A percentile compares a stretch with the other conserved stretches of the same genome.
These are phyloP conservation scores for Luperina nickerlii DNA, from an alignment of 2,888 invertebrate species.

Conservation along the genomic window DNA sequence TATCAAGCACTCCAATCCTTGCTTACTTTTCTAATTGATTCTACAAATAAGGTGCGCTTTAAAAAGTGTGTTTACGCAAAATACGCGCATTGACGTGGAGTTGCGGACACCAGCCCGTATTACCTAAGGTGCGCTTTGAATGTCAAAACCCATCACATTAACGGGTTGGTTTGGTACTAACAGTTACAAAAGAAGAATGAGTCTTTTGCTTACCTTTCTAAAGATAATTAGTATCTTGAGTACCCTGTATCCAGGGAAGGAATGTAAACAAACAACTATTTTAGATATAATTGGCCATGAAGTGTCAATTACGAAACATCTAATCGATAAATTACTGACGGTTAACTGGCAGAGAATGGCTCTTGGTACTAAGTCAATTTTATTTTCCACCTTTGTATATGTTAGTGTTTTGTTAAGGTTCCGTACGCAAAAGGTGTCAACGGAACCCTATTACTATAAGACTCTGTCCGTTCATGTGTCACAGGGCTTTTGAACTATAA, in stretches of 20 bases:
- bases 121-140: background rate
- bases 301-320: conserved; percentile 9
- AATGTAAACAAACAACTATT: background rate
- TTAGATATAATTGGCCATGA: background rate
- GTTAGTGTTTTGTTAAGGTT: conserved; percentile 2
- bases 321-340: background rate
- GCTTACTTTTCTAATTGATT: background rate
- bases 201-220: background rate
- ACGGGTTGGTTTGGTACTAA: conserved; percentile 3
- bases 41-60: background rate
- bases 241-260: background rate
- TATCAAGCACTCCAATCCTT: background rate
- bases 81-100: too few relatives aligned
- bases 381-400: background rate
- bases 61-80: too few relatives aligned
- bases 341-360: background rate
- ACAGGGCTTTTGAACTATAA: background rate
- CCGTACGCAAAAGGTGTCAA: background rate
- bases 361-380: background rate
- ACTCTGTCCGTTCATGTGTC: background rate
- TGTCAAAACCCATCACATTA: background rate
- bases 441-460: background rate
- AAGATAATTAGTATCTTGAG: background rate
- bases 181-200: background rate
- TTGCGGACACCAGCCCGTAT: too few relatives aligned